Evolutionary conservation across 2,113 vertebrate species (phyloP), one percentile per base, ranked within the genome.

Genomic region (Apteryx mantelli): DNA sequence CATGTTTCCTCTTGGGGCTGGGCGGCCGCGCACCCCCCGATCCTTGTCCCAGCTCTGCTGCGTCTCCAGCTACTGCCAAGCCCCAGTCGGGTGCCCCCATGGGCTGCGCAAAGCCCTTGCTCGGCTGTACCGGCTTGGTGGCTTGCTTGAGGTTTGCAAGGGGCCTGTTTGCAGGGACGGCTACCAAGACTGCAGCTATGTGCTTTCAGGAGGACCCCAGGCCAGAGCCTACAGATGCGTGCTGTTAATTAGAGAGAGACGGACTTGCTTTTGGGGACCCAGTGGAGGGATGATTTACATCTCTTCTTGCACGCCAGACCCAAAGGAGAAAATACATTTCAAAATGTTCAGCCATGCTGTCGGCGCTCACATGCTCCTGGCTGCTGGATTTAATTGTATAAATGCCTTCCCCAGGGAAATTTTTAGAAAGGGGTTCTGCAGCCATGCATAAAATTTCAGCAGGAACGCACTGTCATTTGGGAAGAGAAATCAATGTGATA

Each of bases 331-430:
- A 38, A 73, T 28, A 11, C 22, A 60, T 42, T 75, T 2, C 5
- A 20, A 74, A 38, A 21, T 6, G 34, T 19, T 80, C 53, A 83
- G 3, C 5, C 9, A 26, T 0, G 0, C 30, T 17, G 11, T 52
- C n/a, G 34, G n/a, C 5, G n/a, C 15, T 52, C 26, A 52, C 7
- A 34, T 16, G 34, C 50, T 71, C n/a, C 34, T 69, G 11, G 28
- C 12, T 84, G 44, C 36, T 77, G 36, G 52, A 46, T 25, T 36
- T 46, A 50, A 9, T 11, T 3, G 3, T 28, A 21, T 22, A 83
- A 69, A 61, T 3, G 71, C 52, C 25, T 58, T 77, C 15, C 4
- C 11, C 52, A 7, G 1, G 34, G 16, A 70, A 16, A 19, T 11
- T 5, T 82, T 86, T 26, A 64, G 46, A 9, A n/a, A 68, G 52